phyloP scores from a whole-genome alignment of 2,888 invertebrate genomes.

The Gonocerus acuteangulatus region DNA sequence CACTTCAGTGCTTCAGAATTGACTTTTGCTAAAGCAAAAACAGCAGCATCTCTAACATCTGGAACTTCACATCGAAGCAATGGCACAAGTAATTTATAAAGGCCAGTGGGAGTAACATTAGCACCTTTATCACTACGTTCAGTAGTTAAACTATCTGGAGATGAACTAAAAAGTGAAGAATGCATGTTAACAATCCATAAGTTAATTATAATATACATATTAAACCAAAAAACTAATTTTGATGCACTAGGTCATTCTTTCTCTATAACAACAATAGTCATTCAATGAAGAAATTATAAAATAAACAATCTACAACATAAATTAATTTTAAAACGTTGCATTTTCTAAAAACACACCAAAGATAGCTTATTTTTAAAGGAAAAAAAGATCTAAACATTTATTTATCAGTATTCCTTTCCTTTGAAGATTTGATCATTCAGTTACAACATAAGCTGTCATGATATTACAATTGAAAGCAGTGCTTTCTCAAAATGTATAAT shows the following conservation, averaged over 20 bases:
- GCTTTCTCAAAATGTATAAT: too few relatives aligned
- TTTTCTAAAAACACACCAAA: too few relatives aligned
- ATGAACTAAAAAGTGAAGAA: conserved; percentile 51
- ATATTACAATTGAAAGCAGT: too few relatives aligned
- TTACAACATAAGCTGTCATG: too few relatives aligned
- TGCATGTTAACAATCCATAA: background rate
- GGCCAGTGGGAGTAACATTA: conserved; percentile 69
- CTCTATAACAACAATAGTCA: too few relatives aligned
- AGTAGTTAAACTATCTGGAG: conserved; percentile 78
- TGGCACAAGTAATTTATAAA: conserved; percentile 90
- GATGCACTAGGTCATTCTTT: background rate
- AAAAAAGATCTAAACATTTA: background rate
- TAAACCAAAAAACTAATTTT: background rate
- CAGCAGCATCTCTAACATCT: conserved; percentile 90
- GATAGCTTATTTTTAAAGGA: background rate
- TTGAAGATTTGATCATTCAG: background rate
- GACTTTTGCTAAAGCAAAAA: conserved; percentile 88
- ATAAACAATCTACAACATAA: too few relatives aligned
- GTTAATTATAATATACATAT: background rate
- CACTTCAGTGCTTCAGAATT: conserved; percentile 91
- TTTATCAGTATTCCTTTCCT: background rate
- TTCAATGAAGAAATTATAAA: too few relatives aligned
- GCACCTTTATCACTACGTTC: conserved; percentile 70
- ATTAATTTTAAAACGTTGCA: too few relatives aligned
- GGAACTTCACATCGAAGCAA: conserved; percentile 84